Evolutionary conservation across 2,888 invertebrate genomes (phyloP), one percentile per base, ranked within the genome.

Genomic region (Criorhina ranunculi): DNA sequence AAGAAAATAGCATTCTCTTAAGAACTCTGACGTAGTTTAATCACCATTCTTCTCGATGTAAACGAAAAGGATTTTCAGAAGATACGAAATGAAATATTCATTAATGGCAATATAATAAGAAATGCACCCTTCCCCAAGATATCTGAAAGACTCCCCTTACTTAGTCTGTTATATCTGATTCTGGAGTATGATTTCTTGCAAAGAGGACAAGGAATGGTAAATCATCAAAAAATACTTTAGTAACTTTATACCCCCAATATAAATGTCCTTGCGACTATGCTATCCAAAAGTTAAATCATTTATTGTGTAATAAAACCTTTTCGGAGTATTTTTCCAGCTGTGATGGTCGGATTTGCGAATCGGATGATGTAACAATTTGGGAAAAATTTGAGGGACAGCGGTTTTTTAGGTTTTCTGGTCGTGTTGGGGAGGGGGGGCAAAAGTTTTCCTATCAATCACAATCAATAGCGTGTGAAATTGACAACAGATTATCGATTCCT

Each of bases 391-490:
- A 35, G 15, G 62, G 73, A 62, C 44, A 62, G 31, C 17, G 35
- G 3, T 2, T 15, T 64, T 64, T 62, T 31, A 46, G 17, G 29
- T 5, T 1, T 12, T 19, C 15, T 19, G 46, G 33, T 49, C 8
- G 7, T 19, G 15, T 17, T 44, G 9, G 35, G 19, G 15, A 4
- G 5, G 24, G 12, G 4, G 29, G 35, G 17, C 15, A 75, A 66
- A 76, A 59, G 12, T 76, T 76, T 67, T 59, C 19, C 76, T 51
- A 76, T 76, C 76, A 76, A 76, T 67, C 67, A 76, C 59, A 66
- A 59, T 59, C 76, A 76, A 66, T 66, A 67, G 66, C 33, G 57
- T 76, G 67, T 76, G 76, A 76, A 76, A 76, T 76, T 76, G 76
- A 66, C 66, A 66, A 40, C n/a, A 67, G 29, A 66, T 76, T 57